Evolutionary conservation across 2,797 vertebrate genomes (phyloP).

Genomic region (Falco rusticolus): DNA sequence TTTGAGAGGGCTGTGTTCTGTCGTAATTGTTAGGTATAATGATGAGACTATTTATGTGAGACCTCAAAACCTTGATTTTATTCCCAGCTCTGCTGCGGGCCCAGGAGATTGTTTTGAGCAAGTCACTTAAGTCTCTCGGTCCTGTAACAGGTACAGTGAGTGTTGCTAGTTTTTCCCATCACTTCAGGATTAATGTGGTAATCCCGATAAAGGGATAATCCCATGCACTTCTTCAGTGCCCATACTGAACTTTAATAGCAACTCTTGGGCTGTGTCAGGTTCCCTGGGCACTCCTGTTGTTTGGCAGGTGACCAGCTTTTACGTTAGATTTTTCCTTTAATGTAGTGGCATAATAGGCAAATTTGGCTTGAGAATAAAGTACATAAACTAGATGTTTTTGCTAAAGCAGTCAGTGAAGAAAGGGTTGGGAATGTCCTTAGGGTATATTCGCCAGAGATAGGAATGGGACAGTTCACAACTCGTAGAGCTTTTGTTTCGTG

Average conservation of each 20-base stretch:
- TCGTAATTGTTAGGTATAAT: not conserved
- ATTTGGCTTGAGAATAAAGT: not conserved
- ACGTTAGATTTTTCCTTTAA: not conserved
- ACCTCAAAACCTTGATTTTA: not conserved
- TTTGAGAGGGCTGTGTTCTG: not conserved
- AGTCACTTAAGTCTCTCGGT: not conserved
- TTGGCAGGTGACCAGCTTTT: not conserved
- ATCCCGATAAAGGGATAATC: not conserved
- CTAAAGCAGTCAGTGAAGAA: not conserved
- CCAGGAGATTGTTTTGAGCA: not conserved
- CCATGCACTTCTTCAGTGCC: not conserved
- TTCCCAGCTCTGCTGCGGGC: not conserved
- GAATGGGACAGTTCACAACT: not conserved
- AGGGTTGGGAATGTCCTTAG: not conserved
- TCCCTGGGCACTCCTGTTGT: fast-evolving
- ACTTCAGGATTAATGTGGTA: not conserved
- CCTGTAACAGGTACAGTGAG: not conserved
- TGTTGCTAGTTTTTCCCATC: not conserved
- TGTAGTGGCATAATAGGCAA: not conserved
- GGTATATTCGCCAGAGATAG: not conserved
- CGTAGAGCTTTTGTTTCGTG: not conserved
- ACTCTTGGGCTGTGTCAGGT: not conserved
- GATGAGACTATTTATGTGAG: not conserved
- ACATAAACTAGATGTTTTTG: not conserved
- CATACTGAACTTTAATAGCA: not conserved